A percentile compares a stretch with the other conserved stretches of the same genome.
phyloP scores from a whole-genome alignment of 2,113 vertebrate species.

The Azemiops feae region DNA sequence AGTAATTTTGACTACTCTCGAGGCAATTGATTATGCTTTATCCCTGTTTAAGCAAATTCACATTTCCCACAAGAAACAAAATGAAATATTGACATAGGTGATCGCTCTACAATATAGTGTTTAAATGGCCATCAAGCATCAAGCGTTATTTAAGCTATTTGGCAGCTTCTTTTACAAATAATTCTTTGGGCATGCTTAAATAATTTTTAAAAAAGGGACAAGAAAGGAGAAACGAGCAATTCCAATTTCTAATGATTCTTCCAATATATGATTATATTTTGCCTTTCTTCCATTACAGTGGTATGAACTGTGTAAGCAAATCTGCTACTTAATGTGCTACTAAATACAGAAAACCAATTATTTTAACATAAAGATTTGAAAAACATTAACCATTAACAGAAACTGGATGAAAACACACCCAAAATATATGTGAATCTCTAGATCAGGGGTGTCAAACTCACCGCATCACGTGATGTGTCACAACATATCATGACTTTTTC shows the following conservation, averaged over 20 bases:
- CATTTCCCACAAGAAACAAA: slow-evolving; percentile 26
- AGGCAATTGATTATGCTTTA: slow-evolving; percentile 24
- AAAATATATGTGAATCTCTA: neutral
- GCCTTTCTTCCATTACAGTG: neutral
- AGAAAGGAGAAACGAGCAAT: neutral
- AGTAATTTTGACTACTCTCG: neutral
- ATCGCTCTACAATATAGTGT: slow-evolving; percentile 2
- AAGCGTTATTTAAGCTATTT: neutral
- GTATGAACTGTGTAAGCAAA: neutral
- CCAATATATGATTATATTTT: neutral
- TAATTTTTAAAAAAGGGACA: neutral
- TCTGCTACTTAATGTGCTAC: neutral
- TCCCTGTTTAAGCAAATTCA: slow-evolving; percentile 20
- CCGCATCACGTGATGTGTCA: too few species aligned
- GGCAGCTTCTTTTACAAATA: slow-evolving; percentile 10
- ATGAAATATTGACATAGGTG: slow-evolving; percentile 20
- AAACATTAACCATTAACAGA: neutral
- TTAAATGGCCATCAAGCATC: neutral
- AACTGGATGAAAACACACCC: neutral
- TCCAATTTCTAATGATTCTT: neutral
- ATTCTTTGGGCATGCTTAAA: neutral
- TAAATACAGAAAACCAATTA: neutral
- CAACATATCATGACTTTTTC: too few species aligned
- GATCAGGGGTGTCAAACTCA: too few species aligned
- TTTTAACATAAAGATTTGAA: neutral